A percentile compares a stretch with the other conserved stretches of the same genome.
Evolutionary conservation across 2,888 invertebrate species (phyloP).

Genomic region (Arctia plantaginis): DNA sequence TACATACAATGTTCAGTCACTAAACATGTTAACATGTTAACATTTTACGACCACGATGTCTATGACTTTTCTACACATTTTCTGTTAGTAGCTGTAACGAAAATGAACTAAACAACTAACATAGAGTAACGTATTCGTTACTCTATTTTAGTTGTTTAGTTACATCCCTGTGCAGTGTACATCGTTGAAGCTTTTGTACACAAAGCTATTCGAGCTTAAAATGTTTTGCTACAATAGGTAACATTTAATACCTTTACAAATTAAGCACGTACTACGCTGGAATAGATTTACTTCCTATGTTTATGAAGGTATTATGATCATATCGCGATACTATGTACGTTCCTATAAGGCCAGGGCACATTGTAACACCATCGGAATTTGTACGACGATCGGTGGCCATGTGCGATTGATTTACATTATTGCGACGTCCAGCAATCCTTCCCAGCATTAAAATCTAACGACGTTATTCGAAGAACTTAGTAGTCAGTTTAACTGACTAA

Average conservation of each 20-base stretch:
- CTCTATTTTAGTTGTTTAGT: neutral
- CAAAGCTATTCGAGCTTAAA: neutral
- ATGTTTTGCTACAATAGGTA: neutral
- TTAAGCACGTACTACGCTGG: slow-evolving; percentile 13
- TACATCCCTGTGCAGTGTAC: neutral
- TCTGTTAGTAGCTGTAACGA: too few relatives aligned
- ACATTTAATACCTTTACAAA: slow-evolving; percentile 7
- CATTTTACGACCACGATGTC: too few relatives aligned
- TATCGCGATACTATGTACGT: slow-evolving; percentile 11
- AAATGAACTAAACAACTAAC: too few relatives aligned
- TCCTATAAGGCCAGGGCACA: neutral
- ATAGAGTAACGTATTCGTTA: too few relatives aligned
- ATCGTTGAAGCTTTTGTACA: neutral
- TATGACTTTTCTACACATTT: too few relatives aligned
- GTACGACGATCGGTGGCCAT: neutral
- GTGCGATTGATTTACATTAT: neutral
- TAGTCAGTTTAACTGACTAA: neutral
- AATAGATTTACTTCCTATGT: slow-evolving; percentile 19
- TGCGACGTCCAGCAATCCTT: neutral
- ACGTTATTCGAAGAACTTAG: neutral
- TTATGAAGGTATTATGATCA: slow-evolving; percentile 28
- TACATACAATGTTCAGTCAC: too few relatives aligned
- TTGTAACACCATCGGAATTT: neutral
- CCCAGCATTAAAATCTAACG: neutral
- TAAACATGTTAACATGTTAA: too few relatives aligned